phyloP scores from a whole-genome alignment of 1,140 invertebrate genomes.

The Bombus terrestris region DNA sequence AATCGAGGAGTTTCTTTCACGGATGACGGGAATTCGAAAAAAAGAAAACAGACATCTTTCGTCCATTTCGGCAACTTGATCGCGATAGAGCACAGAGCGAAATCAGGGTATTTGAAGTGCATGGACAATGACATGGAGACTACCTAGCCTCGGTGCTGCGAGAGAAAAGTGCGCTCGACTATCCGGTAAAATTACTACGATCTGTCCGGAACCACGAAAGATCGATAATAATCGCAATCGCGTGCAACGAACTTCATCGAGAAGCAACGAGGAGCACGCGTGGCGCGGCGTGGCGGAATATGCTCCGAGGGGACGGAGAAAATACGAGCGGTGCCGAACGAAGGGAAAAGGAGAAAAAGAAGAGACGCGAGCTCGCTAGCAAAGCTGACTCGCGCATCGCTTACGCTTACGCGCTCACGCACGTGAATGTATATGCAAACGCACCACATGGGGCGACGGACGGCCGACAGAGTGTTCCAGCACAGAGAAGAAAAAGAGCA shows the following conservation, averaged over 20 bases:
- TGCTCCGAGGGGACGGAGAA: not conserved
- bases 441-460: constrained; percentile 68
- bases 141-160: constrained; percentile 11
- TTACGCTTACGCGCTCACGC: constrained; percentile 51
- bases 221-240: constrained; percentile 63
- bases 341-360: not conserved
- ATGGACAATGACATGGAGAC: not conserved
- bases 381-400: not conserved
- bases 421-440: constrained; percentile 66
- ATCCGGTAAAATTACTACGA: constrained; percentile 51
- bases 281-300: constrained; percentile 1
- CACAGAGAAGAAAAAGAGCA: constrained; percentile 41
- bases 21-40: not conserved
- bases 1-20: constrained; percentile 8
- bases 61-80: not conserved
- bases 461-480: constrained; percentile 54
- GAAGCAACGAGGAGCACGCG: not conserved
- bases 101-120: not conserved
- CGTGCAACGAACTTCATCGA: constrained; percentile 12
- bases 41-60: no score
- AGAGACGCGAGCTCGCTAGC: not conserved
- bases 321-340: not conserved
- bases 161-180: constrained; percentile 7
- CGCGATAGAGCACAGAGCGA: not conserved
- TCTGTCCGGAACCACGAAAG: constrained; percentile 40